Evolutionary conservation across 2,888 invertebrate genomes (phyloP), one percentile per base, ranked within the genome.

Genomic region (Hirtodrosophila confusa): DNA sequence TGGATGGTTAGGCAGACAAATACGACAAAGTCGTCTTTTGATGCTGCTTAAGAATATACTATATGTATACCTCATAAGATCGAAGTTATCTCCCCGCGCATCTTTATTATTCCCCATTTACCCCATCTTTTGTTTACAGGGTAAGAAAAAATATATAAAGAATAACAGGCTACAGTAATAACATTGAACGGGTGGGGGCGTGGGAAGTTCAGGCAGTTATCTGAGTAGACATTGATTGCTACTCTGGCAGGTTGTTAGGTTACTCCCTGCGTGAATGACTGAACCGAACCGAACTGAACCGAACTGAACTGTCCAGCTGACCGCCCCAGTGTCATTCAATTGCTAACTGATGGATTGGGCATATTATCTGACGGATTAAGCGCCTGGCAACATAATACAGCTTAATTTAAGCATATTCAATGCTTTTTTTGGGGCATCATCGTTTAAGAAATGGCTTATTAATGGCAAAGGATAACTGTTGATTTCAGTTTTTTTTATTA

Each of bases 231-330:
- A 82, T 74, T 82, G 85, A 82, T 82, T 82, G 82, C 82, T 78
- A 74, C 71, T 74, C 76, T 82, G 82, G 82, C 82, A 82, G 85
- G 82, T 85, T 85, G 82, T 82, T 82, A 85, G 82, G 85, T 68
- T 75, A 67, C 69, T 61, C 58, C 66, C 56, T 41, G 55, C 55
- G 41, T 67, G 61, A 51, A 54, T n/a, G 58, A 41, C 41, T 17
- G 40, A 39, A 50, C 57, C 47, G 36, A 58, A 27, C 6, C 6
- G 27, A 27, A 51, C 27, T 24, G 37, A 51, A 66, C 60, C 43
- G 43, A 71, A 56, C 44, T 37, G 29, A 43, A 50, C 37, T 40
- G 45, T 51, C 36, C 33, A 53, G 17, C 58, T 61, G 69, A 49
- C 63, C 69, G 48, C 12, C 47, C 40, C 31, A 40, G 12, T 61